phyloP scores from a whole-genome alignment of 1,140 invertebrate genomes.

The Drosophila azteca region DNA sequence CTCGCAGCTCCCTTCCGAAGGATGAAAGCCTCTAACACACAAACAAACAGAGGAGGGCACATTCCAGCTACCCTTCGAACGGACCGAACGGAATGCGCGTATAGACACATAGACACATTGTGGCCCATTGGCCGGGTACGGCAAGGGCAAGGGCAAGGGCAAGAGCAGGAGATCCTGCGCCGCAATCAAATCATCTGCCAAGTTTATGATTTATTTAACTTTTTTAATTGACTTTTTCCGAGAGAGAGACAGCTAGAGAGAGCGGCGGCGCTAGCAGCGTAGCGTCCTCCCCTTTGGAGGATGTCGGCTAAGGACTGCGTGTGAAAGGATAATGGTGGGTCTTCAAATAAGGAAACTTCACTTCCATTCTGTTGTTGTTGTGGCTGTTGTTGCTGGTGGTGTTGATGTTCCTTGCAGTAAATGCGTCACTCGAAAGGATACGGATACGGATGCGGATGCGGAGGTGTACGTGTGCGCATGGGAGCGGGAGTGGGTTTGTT shows the following conservation, averaged over 20 bases:
- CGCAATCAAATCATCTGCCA: conserved; percentile 83
- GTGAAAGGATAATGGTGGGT: conserved; percentile 81
- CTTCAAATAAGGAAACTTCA: conserved; percentile 70
- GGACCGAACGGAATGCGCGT: conserved; percentile 3
- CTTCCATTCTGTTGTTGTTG: conserved; percentile 51
- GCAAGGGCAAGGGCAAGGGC: not conserved
- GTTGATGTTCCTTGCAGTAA: conserved; percentile 44
- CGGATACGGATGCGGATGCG: conserved; percentile 47
- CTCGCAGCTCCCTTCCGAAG: conserved; percentile 36
- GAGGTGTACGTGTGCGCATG: conserved; percentile 48
- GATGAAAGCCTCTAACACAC: conserved; percentile 60
- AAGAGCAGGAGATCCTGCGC: conserved; percentile 60
- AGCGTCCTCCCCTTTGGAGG: conserved; percentile 35
- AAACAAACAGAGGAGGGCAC: conserved; percentile 40
- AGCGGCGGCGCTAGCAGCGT: conserved; percentile 2
- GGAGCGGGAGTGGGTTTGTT: conserved; percentile 44
- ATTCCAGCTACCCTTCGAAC: conserved; percentile 5
- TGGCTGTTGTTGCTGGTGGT: conserved; percentile 9
- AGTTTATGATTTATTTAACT: conserved; percentile 84
- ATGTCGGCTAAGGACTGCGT: conserved; percentile 54
- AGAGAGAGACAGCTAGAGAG: conserved; percentile 15
- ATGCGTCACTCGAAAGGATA: conserved; percentile 65
- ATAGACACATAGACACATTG: conserved; percentile 52
- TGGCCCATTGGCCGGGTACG: conserved; percentile 35
- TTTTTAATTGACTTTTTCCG: conserved; percentile 84